Evolutionary conservation across 2,113 vertebrate genomes (phyloP).

Genomic region (Chaetops frenatus): DNA sequence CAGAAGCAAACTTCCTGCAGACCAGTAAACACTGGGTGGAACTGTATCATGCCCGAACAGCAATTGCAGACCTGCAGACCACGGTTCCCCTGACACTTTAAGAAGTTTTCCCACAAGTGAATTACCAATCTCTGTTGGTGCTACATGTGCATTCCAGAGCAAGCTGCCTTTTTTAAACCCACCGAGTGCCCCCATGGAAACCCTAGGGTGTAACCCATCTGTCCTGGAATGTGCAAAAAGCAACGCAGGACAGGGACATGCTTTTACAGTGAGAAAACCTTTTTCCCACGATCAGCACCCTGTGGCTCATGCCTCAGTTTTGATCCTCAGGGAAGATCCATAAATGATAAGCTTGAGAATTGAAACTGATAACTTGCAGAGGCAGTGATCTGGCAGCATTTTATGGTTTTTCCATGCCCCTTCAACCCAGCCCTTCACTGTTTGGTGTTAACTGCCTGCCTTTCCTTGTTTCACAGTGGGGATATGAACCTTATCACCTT

Average conservation of each 20-base stretch:
- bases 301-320: background rate
- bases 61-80: background rate
- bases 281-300: background rate
- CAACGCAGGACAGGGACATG: background rate
- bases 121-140: background rate
- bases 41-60: background rate
- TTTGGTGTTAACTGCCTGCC: background rate
- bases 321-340: background rate
- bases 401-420: background rate
- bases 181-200: background rate
- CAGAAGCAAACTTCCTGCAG: background rate
- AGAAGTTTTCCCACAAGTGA: background rate
- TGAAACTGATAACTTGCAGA: background rate
- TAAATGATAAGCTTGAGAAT: background rate
- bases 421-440: background rate
- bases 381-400: background rate
- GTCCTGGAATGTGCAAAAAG: background rate
- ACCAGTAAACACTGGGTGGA: background rate
- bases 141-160: background rate
- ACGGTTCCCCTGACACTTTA: background rate
- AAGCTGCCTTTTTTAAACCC: background rate
- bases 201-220: accelerated
- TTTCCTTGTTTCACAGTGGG: background rate
- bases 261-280: background rate
- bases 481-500: background rate